Percentiles rank a stretch among this genome's conserved stretches.
Conservation (phyloP, 2,888 invertebrate genomes). For the Cyrtodaria siliqua region DNA sequence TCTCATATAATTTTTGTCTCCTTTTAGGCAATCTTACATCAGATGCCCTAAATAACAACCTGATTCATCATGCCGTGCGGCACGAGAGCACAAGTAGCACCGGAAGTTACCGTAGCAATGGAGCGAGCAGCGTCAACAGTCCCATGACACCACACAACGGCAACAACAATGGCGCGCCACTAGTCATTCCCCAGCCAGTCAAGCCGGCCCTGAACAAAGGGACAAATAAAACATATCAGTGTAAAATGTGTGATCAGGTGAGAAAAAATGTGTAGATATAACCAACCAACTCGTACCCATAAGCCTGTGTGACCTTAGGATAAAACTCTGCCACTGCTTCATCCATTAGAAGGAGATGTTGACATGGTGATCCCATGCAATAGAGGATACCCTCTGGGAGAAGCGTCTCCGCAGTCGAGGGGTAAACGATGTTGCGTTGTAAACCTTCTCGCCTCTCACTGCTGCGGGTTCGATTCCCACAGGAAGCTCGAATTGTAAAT, state of each 20-base stretch:
- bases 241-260: slow-evolving; percentile 84
- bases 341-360: too few relatives aligned
- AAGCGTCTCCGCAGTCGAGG: too few relatives aligned
- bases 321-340: too few relatives aligned
- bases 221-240: slow-evolving; percentile 79
- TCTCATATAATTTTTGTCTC: slow-evolving; percentile 2
- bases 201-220: slow-evolving; percentile 73
- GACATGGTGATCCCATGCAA: too few relatives aligned
- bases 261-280: slow-evolving; percentile 26
- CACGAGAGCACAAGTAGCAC: slow-evolving; percentile 77
- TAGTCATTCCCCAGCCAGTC: slow-evolving; percentile 82
- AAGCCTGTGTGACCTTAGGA: too few relatives aligned
- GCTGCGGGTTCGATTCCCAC: too few relatives aligned
- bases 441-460: too few relatives aligned
- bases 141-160: slow-evolving; percentile 71
- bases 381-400: too few relatives aligned
- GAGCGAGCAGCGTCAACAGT: slow-evolving; percentile 76
- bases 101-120: slow-evolving; percentile 78
- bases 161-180: slow-evolving; percentile 64
- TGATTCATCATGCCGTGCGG: slow-evolving; percentile 67
- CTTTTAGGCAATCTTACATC: slow-evolving; percentile 69
- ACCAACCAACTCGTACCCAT: too few relatives aligned
- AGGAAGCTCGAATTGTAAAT: too few relatives aligned
- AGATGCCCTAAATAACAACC: slow-evolving; percentile 70
- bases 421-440: too few relatives aligned